phyloP scores from a whole-genome alignment of 2,113 vertebrate genomes.

The Coptodon rendalli region DNA sequence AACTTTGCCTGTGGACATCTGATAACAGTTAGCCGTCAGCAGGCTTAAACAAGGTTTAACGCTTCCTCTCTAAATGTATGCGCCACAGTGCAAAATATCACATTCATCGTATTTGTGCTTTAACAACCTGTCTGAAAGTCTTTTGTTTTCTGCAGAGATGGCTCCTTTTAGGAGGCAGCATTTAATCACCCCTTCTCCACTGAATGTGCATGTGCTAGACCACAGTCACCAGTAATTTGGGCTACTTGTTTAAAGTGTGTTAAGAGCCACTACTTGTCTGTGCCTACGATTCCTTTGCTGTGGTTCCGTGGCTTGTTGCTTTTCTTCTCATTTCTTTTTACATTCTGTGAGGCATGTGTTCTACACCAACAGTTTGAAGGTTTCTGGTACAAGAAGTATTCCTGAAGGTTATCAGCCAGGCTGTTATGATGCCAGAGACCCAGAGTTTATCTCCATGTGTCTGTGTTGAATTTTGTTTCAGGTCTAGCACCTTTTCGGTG shows the following conservation, averaged over 20 bases:
- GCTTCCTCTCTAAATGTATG: not conserved
- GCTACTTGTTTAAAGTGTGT: not conserved
- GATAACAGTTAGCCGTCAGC: not conserved
- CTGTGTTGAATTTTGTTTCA: not conserved
- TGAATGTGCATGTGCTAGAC: not conserved
- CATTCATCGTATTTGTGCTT: not conserved
- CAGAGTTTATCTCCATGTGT: accelerated
- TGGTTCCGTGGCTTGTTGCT: not conserved
- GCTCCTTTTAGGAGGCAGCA: not conserved
- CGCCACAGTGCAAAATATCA: accelerated
- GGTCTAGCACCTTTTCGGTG: not conserved
- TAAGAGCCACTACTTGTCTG: not conserved
- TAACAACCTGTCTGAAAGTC: not conserved
- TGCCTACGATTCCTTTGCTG: not conserved
- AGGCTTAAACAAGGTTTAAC: not conserved
- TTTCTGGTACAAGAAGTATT: not conserved
- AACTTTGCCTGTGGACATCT: not conserved
- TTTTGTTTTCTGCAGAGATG: not conserved
- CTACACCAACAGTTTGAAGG: accelerated
- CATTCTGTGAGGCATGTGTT: not conserved
- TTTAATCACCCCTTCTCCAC: not conserved
- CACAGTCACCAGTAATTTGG: not conserved
- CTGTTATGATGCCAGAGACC: not conserved
- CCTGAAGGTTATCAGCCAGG: not conserved
- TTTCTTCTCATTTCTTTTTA: not conserved